A percentile compares a stretch with the other conserved stretches of the same genome.
These are phyloP conservation scores for Brachionus sp. DNA, from an alignment of 1,140 invertebrate genomes.

Conservation along the genomic window DNA sequence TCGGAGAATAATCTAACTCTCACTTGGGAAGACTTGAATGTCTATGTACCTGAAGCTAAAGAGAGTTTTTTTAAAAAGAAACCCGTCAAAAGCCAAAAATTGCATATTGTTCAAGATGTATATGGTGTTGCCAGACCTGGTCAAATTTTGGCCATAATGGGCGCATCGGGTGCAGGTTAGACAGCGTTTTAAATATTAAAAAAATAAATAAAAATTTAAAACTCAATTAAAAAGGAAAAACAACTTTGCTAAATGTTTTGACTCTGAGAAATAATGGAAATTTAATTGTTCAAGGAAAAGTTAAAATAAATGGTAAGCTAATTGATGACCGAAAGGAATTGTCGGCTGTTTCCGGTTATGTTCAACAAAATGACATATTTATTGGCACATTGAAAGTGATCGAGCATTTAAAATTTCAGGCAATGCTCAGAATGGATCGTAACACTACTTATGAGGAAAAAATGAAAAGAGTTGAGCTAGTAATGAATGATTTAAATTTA, in stretches of 20 bases:
- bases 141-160: conserved; percentile 84
- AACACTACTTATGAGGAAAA: conserved; percentile 71
- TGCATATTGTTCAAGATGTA: conserved; percentile 53
- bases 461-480: conserved; percentile 78
- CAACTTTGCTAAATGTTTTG: conserved; percentile 83
- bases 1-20: conserved; percentile 59
- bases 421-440: conserved; percentile 84
- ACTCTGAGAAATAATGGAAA: conserved; percentile 73
- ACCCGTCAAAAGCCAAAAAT: not conserved
- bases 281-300: conserved; percentile 70
- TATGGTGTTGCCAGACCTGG: conserved; percentile 80
- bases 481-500: conserved; percentile 78
- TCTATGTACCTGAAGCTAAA: conserved; percentile 64
- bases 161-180: conserved; percentile 62
- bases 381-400: conserved; percentile 63
- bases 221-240: conserved; percentile 79
- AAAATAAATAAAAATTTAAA: not conserved
- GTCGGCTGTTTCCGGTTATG: conserved; percentile 79
- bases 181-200: not conserved
- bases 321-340: conserved; percentile 60
- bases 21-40: conserved; percentile 71
- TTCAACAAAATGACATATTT: conserved; percentile 75
- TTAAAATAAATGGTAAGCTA: conserved; percentile 57
- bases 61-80: conserved; percentile 49
- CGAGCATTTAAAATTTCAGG: conserved; percentile 67